phyloP scores from a whole-genome alignment of 2,113 vertebrate species.

The Pontoporia blainvillei region DNA sequence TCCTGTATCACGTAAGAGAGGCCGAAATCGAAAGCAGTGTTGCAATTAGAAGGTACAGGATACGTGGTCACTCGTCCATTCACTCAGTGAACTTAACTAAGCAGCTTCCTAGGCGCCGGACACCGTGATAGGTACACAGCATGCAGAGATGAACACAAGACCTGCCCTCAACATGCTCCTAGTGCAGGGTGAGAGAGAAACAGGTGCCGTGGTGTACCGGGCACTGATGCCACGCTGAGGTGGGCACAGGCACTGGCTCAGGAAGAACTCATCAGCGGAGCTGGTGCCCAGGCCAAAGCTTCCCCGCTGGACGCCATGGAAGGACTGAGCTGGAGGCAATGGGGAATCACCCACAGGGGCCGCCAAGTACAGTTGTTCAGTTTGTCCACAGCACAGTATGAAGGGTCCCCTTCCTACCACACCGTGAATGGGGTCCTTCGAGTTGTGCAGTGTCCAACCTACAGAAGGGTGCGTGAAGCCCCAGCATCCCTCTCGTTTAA shows the following conservation, averaged over 20 bases:
- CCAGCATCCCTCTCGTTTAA: not conserved
- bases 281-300: not conserved
- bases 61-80: not conserved
- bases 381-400: fast-evolving
- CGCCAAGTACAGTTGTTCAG: not conserved
- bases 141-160: not conserved
- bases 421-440: not conserved
- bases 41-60: not conserved
- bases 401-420: not conserved
- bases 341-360: not conserved
- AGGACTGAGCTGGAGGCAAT: not conserved
- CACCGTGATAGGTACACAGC: no score
- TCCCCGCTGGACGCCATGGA: not conserved
- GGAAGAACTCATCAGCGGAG: not conserved
- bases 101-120: not conserved
- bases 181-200: not conserved
- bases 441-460: not conserved
- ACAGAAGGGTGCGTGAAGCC: not conserved
- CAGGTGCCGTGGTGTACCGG: not conserved
- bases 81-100: not conserved
- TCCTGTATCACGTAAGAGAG: not conserved
- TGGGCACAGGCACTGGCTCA: not conserved
- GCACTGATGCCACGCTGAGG: not conserved
- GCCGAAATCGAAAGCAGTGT: not conserved
- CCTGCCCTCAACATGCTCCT: not conserved